Conservation (phyloP, 2,888 invertebrate genomes). For the Diploptera punctata region DNA sequence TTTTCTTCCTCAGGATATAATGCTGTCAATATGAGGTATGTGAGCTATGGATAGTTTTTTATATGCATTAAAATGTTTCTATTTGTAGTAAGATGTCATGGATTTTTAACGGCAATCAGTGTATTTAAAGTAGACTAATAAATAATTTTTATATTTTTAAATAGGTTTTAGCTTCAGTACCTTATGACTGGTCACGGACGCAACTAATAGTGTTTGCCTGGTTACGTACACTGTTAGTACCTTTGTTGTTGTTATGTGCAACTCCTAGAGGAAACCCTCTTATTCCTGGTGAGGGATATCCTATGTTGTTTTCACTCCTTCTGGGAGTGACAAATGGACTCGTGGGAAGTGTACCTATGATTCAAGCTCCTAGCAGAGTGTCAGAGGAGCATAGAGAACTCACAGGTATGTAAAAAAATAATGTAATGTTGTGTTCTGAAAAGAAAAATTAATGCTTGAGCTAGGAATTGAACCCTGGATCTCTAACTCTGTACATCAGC, state of each 20-base stretch:
- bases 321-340: conserved; percentile 87
- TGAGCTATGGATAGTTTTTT: too few relatives aligned
- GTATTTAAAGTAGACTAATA: too few relatives aligned
- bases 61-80: too few relatives aligned
- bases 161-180: conserved; percentile 78
- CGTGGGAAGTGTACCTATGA: conserved; percentile 92
- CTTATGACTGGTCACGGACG: conserved; percentile 83
- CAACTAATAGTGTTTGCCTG: conserved; percentile 79
- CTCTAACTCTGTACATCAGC: too few relatives aligned
- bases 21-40: too few relatives aligned
- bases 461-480: too few relatives aligned
- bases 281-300: conserved; percentile 68
- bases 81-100: too few relatives aligned
- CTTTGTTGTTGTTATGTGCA: conserved; percentile 81
- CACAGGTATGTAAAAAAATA: conserved; percentile 80
- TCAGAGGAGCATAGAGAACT: conserved; percentile 86
- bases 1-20: too few relatives aligned
- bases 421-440: too few relatives aligned
- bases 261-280: conserved; percentile 78
- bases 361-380: conserved; percentile 86
- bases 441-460: not conserved
- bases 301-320: conserved; percentile 69
- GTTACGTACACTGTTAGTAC: conserved; percentile 76
- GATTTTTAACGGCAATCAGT: too few relatives aligned
- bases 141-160: too few relatives aligned